Conservation (phyloP, 2,888 invertebrate genomes). For the Psylliodes chrysocephalus region DNA sequence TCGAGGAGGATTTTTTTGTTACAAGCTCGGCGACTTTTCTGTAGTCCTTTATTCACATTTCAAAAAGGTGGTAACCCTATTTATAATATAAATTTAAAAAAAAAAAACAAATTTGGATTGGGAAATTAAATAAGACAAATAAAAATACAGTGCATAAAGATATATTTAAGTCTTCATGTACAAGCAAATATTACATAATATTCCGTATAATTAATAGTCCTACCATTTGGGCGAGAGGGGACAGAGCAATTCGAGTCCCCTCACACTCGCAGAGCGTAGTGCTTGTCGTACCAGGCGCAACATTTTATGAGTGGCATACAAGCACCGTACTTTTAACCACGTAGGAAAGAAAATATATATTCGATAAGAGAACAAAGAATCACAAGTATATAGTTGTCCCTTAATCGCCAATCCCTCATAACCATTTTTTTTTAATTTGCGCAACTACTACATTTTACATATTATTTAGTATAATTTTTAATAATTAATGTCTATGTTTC, state of each 20-base stretch:
- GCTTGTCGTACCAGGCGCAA: slow-evolving; percentile 54
- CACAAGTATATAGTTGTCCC: slow-evolving; percentile 62
- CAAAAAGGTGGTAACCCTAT: too few species aligned
- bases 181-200: slow-evolving; percentile 77
- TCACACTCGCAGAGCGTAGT: slow-evolving; percentile 41
- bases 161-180: slow-evolving; percentile 82
- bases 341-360: slow-evolving; percentile 60
- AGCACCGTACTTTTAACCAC: slow-evolving; percentile 56
- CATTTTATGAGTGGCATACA: slow-evolving; percentile 54
- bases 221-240: slow-evolving; percentile 59
- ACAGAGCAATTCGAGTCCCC: neutral
- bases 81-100: too few species aligned
- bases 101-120: too few species aligned
- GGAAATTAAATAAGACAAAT: neutral
- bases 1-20: too few species aligned
- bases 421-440: slow-evolving; percentile 48
- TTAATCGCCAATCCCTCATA: slow-evolving; percentile 62
- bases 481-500: slow-evolving; percentile 58
- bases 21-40: too few species aligned
- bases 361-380: slow-evolving; percentile 63
- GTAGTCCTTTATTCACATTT: too few species aligned
- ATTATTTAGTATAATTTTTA: slow-evolving; percentile 58
- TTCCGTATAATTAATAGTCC: slow-evolving; percentile 66
- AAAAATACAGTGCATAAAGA: slow-evolving; percentile 75
- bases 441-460: slow-evolving; percentile 60